Conservation (phyloP, 30 jellyfish, hydroid and myxozoan genomes). For the Nemopilema nomurai region DNA sequence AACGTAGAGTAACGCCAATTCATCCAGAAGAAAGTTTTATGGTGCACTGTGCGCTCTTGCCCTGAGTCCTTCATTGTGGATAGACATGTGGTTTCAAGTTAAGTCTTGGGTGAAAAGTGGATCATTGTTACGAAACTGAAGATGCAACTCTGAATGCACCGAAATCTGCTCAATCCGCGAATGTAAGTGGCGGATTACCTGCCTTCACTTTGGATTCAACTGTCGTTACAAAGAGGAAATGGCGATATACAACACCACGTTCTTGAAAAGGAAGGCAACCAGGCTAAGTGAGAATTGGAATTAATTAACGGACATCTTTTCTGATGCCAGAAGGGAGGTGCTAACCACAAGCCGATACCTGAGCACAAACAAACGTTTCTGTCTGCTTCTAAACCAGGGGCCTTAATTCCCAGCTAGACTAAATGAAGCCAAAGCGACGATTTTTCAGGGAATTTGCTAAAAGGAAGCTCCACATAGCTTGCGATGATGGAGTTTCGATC, state of each 20-base stretch:
- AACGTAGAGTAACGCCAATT: neutral
- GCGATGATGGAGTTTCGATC: too few relatives aligned
- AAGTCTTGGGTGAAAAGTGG: neutral
- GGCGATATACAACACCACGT: neutral
- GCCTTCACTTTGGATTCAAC: neutral
- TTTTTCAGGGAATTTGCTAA: too few relatives aligned
- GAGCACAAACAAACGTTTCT: too few relatives aligned
- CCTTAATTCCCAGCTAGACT: too few relatives aligned
- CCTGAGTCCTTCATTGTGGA: neutral
- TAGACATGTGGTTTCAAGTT: neutral
- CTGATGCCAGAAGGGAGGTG: too few relatives aligned
- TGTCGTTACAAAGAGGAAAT: neutral
- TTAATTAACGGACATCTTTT: too few relatives aligned
- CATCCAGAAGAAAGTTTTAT: neutral
- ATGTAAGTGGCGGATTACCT: slow-evolving; percentile 41
- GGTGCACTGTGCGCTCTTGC: neutral
- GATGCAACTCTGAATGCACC: slow-evolving; percentile 1
- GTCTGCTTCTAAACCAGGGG: too few relatives aligned
- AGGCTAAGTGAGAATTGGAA: neutral
- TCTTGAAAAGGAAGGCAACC: neutral
- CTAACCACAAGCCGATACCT: too few relatives aligned
- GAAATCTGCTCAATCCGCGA: slow-evolving; percentile 25
- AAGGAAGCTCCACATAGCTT: too few relatives aligned
- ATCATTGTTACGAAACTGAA: neutral
- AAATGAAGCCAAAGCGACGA: too few relatives aligned